Conservation (phyloP, 2,888 invertebrate genomes). For the Periphyllus acericola region DNA sequence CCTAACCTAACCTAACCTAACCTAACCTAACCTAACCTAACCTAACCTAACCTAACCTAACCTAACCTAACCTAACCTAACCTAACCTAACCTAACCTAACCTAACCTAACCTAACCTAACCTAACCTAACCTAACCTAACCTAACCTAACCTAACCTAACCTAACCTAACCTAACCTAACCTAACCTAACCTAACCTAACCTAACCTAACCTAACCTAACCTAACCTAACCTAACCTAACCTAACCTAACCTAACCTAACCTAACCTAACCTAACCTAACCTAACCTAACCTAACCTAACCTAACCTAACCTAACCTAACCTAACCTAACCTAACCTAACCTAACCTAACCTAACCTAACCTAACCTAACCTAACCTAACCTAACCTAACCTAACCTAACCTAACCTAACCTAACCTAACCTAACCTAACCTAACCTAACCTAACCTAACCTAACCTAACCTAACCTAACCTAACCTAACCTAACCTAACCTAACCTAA, state of each 20-base stretch:
- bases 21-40: slow-evolving; percentile 15
- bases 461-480: slow-evolving; percentile 16
- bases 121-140: slow-evolving; percentile 49
- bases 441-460: not conserved
- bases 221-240: slow-evolving; percentile 33
- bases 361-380: slow-evolving; percentile 61
- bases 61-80: not conserved
- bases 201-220: slow-evolving; percentile 14
- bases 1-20: slow-evolving; percentile 61
- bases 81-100: not conserved
- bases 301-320: slow-evolving; percentile 11
- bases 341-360: slow-evolving; percentile 7
- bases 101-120: slow-evolving; percentile 49
- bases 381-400: slow-evolving; percentile 57
- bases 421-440: slow-evolving; percentile 6
- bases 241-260: slow-evolving; percentile 11
- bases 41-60: slow-evolving; percentile 7
- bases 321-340: slow-evolving; percentile 62
- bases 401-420: slow-evolving; percentile 9
- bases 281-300: slow-evolving; percentile 15
- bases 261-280: slow-evolving; percentile 15
- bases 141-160: slow-evolving; percentile 43
- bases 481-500: slow-evolving; percentile 27
- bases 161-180: slow-evolving; percentile 16
- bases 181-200: slow-evolving; percentile 21